Evolutionary conservation across 2,113 vertebrate species (phyloP).

Genomic region (Nipponia nippon): DNA sequence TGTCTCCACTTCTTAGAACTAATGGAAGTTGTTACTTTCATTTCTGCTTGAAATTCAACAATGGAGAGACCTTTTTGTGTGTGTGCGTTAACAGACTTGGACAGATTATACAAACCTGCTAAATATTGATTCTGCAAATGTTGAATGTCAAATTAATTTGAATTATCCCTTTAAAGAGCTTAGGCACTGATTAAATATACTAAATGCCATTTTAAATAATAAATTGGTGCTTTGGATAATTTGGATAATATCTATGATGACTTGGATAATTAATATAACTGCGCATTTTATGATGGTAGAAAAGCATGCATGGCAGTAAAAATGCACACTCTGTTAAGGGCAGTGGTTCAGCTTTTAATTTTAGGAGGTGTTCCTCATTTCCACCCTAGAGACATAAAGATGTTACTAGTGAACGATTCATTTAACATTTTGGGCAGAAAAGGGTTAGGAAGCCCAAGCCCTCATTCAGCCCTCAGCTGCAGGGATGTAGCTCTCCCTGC

Average conservation of each 20-base stretch:
- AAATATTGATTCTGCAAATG: slow-evolving; percentile 4
- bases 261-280: not conserved
- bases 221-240: not conserved
- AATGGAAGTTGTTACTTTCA: not conserved
- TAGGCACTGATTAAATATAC: not conserved
- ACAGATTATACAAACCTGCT: not conserved
- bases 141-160: not conserved
- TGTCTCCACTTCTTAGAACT: not conserved
- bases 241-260: too few species aligned
- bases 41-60: slow-evolving; percentile 10
- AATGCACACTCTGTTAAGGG: not conserved
- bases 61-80: not conserved
- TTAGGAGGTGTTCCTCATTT: not conserved
- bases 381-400: not conserved
- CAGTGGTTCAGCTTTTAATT: not conserved
- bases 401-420: not conserved
- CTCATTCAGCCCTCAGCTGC: not conserved
- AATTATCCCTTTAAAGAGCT: not conserved
- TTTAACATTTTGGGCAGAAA: not conserved
- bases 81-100: not conserved
- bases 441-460: not conserved
- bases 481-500: fast-evolving
- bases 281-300: not conserved
- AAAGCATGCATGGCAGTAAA: not conserved
- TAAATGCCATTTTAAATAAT: not conserved